Evolutionary conservation across 2,113 vertebrate genomes (phyloP).

Genomic region (Isurus oxyrinchus): DNA sequence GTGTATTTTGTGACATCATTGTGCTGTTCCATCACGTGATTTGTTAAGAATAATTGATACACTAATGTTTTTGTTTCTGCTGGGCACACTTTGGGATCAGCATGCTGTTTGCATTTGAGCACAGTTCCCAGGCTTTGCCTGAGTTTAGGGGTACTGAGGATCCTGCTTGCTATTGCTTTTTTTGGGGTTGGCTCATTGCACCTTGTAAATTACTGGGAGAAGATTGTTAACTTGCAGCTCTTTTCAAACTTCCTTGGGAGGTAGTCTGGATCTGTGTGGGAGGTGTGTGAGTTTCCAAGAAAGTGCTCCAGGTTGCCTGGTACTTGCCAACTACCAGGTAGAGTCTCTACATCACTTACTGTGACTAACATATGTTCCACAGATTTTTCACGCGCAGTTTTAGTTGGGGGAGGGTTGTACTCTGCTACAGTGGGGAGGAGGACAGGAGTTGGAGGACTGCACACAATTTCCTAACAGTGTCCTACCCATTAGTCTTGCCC

Average conservation of each 20-base stretch:
- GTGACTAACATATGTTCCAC: not conserved
- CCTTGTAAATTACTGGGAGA: not conserved
- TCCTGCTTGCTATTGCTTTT: not conserved
- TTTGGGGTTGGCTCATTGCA: not conserved
- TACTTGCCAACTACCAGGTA: not conserved
- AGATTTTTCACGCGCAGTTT: not conserved
- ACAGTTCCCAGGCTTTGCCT: not conserved
- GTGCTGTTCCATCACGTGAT: not conserved
- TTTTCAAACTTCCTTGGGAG: not conserved
- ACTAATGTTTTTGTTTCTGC: not conserved
- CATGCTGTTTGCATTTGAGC: not conserved
- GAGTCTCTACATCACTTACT: not conserved
- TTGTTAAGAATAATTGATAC: not conserved
- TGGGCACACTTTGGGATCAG: not conserved
- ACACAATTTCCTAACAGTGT: not conserved
- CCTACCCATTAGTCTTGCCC: not conserved
- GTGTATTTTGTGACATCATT: not conserved
- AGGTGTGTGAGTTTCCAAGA: constrained; percentile 26
- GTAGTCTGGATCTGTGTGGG: constrained; percentile 19
- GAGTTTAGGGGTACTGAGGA: not conserved
- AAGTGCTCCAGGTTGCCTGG: constrained; percentile 9
- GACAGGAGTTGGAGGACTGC: not conserved
- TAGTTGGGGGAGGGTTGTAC: not conserved
- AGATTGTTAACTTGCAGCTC: not conserved
- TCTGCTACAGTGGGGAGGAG: not conserved